Evolutionary conservation across 2,888 invertebrate species (phyloP).

Genomic region (Mythimna loreyi): DNA sequence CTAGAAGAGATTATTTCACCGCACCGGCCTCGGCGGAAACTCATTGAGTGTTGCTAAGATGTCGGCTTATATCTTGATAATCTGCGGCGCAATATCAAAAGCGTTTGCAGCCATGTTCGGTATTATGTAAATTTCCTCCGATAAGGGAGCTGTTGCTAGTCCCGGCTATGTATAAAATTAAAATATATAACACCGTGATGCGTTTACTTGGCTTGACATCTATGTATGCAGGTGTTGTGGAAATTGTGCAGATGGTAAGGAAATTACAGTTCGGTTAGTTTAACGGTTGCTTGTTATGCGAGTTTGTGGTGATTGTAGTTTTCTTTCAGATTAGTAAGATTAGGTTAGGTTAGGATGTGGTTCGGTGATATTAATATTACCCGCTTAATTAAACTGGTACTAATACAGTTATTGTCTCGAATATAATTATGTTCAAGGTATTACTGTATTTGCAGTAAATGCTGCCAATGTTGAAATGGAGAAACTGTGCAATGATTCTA

Average conservation of each 20-base stretch:
- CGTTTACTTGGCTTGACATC: conserved; percentile 61
- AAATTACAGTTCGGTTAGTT: conserved; percentile 39
- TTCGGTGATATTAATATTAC: not conserved
- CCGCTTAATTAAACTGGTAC: no score
- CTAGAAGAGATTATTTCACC: conserved; percentile 63
- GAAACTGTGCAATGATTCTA: no score
- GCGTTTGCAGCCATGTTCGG: conserved; percentile 75
- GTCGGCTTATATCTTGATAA: conserved; percentile 79
- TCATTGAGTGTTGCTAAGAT: conserved; percentile 76
- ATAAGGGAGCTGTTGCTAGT: conserved; percentile 75
- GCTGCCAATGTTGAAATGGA: no score
- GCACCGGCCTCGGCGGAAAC: conserved; percentile 67
- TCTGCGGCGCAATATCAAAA: conserved; percentile 83
- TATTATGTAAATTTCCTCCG: conserved; percentile 83
- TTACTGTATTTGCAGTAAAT: no score
- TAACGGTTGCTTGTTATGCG: conserved; percentile 22
- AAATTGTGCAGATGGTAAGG: conserved; percentile 36
- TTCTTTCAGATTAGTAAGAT: conserved; percentile 1
- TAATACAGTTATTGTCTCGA: no score
- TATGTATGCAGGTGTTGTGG: conserved; percentile 41
- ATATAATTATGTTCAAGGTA: no score
- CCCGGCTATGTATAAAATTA: conserved; percentile 75
- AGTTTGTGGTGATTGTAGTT: not conserved
- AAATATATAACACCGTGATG: conserved; percentile 73
- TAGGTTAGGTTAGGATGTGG: not conserved